Evolutionary conservation across 64 coral and sea anemone genomes (phyloP), one percentile per base, ranked within the genome.

Genomic region (Pachyseris speciosa): DNA sequence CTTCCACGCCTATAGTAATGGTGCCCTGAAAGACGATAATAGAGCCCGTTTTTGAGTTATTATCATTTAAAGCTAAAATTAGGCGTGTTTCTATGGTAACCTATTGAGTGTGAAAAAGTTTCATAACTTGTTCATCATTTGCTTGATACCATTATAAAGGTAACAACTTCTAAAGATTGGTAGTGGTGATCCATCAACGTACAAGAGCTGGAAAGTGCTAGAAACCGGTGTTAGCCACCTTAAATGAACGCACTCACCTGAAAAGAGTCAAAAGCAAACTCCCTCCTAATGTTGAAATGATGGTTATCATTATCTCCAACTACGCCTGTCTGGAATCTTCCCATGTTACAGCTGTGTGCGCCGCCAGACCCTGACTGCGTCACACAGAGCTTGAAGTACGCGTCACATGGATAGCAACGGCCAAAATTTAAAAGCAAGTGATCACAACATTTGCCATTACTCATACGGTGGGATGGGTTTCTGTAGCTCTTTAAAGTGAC

Each of bases 361-460:
- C 63, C 0, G 51, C 11, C 29, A 7, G 10, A 55, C 13, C 26
- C n/a, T 29, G 50, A 73, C 74, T 63, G 77, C 1, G 88, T 87
- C 59, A 96, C 55, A 45, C 89, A 92, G 16, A 85, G 74, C 45
- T 92, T 92, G 6, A 96, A 52, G 29, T 87, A 96, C 12, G 90
- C 80, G 20, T 96, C 66, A 65, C 94, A 96, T 17, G 74, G 76
- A 20, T 7, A 19, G 61, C 94, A 96, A 12, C 32, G 77, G 16
- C 89, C 77, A 39, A 81, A 26, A 19, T 60, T 61, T 22, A 77
- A 60, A 1, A 48, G 1, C n/a, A 12, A 29, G 17, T 68, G 63
- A 30, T 96, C 94, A 75, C 94, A 96, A 13, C 94, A 96, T 42
- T 83, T 65, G 19, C 83, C 84, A 71, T 88, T n/a, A 64, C 84